These are phyloP conservation scores for Campylomormyrus tamandua DNA, from an alignment of 2,113 vertebrate species.

Conservation along the genomic window DNA sequence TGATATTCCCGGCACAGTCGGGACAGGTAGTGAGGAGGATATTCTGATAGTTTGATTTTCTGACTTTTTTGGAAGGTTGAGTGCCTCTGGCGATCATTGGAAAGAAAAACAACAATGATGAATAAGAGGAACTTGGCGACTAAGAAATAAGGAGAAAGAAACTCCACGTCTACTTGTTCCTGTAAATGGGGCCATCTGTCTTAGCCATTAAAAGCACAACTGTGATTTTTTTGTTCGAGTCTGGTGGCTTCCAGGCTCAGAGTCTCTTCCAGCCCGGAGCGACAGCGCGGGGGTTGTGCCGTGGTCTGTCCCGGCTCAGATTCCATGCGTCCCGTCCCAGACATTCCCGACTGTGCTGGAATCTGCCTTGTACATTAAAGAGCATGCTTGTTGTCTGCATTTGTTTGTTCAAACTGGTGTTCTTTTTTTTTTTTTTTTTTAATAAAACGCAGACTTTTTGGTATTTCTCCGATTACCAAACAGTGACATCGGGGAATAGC, in stretches of 20 bases:
- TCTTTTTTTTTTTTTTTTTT: conserved; percentile 51
- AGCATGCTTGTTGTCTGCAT: conserved; percentile 48
- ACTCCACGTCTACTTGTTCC: conserved; percentile 45
- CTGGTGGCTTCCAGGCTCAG: conserved; percentile 49
- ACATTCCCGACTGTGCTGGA: conserved; percentile 29
- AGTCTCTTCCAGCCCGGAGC: conserved; percentile 46
- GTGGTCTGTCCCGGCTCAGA: not conserved
- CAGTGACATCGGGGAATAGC: conserved; percentile 52
- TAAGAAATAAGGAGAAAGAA: conserved; percentile 34
- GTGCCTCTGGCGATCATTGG: conserved; percentile 21
- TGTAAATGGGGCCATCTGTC: conserved; percentile 44
- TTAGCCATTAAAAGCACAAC: conserved; percentile 44
- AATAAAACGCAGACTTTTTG: conserved; percentile 59
- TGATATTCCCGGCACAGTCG: not conserved
- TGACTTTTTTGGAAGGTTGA: conserved; percentile 19
- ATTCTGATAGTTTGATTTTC: conserved; percentile 16
- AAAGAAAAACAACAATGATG: conserved; percentile 46
- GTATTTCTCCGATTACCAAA: conserved; percentile 58
- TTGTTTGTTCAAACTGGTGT: conserved; percentile 56
- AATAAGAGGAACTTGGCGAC: conserved; percentile 47
- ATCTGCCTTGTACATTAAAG: conserved; percentile 55
- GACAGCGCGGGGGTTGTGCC: conserved; percentile 3
- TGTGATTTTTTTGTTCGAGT: conserved; percentile 52
- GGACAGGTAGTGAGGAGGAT: not conserved
- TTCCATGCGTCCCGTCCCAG: not conserved